Base-by-base conservation (phyloP, 2,113 vertebrate species). In the Lagenorhynchus albirostris region DNA sequence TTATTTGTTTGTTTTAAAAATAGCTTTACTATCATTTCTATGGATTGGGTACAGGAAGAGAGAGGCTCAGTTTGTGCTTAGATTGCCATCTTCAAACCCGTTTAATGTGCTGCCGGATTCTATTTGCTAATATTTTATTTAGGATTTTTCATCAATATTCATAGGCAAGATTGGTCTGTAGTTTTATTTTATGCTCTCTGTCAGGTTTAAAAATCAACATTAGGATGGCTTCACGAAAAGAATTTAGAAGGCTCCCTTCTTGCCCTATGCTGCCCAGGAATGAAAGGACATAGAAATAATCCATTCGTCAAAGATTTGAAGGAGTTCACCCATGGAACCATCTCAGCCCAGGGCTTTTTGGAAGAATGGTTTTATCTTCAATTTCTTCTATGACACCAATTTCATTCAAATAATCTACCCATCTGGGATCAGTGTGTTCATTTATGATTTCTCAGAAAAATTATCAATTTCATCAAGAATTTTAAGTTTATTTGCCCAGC, bases 121-220 rank as follows among this genome's bases (percentile, higher is more conserved):
- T 97, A 65, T 97, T 97, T 98, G 98, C 97, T 98, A 94, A 98
- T 98, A 81, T 97, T 98, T 98, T 98, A 98, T 98, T 98, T 95
- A 98, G 96, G 74, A 26, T 92, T 95, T 94, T 95, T 26, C 94
- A 97, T 98, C 96, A 97, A 97, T 98, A 98, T 97, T 98, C 89
- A 97, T 96, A 71, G 1, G 20, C 4, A 76, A 60, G 95, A 80
- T 89, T 65, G 74, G 95, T 38, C 74, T 96, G 63, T 62, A 36
- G 96, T 95, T 97, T 95, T 81, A 77, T 74, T 83, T 68, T 91
- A 50, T 88, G 65, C 33, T 96, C 38, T 91, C 95, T 74, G 68
- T 85, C 53, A 74, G 86, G 79, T 68, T 94, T 91, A 80, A 70
- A 89, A 88, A 94, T 77, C 86, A 44, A 15, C 31, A 53, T 9